Evolutionary conservation across 2,113 vertebrate species (phyloP).

Genomic region (Notechis scutatus): DNA sequence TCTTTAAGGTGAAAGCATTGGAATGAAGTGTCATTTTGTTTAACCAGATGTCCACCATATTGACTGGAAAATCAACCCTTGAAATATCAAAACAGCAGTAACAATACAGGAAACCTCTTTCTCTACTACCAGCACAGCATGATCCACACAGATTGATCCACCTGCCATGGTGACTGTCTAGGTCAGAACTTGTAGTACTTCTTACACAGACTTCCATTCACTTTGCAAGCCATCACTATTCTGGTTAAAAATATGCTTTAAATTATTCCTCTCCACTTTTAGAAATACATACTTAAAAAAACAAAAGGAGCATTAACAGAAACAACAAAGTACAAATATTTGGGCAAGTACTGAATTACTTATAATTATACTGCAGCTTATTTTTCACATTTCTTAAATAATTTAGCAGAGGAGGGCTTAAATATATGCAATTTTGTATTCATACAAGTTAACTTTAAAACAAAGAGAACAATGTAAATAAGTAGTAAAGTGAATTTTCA

Average conservation of each 20-base stretch:
- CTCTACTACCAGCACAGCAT: constrained; percentile 41
- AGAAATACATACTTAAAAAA: background rate
- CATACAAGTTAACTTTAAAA: background rate
- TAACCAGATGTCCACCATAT: constrained; percentile 57
- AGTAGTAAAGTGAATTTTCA: background rate
- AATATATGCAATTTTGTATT: background rate
- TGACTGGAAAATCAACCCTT: constrained; percentile 68
- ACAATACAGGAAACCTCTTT: constrained; percentile 51
- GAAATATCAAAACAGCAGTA: constrained; percentile 64
- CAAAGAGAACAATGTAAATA: background rate
- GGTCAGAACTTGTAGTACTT: constrained; percentile 8
- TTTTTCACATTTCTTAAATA: background rate
- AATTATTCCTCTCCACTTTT: constrained; percentile 36
- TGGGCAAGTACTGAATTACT: background rate
- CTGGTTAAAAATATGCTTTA: constrained; percentile 19
- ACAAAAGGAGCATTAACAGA: constrained; percentile 9
- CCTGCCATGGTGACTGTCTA: background rate
- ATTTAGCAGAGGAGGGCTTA: background rate
- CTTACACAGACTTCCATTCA: constrained; percentile 42
- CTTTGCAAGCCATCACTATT: background rate
- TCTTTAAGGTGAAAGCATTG: constrained; percentile 57
- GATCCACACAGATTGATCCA: constrained; percentile 35
- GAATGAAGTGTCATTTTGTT: constrained; percentile 51
- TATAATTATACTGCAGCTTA: background rate
- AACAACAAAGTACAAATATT: background rate